Percentiles rank a stretch among this genome's conserved stretches.
Evolutionary conservation across 2,888 invertebrate species (phyloP).

Genomic region (Cheilosia soror): DNA sequence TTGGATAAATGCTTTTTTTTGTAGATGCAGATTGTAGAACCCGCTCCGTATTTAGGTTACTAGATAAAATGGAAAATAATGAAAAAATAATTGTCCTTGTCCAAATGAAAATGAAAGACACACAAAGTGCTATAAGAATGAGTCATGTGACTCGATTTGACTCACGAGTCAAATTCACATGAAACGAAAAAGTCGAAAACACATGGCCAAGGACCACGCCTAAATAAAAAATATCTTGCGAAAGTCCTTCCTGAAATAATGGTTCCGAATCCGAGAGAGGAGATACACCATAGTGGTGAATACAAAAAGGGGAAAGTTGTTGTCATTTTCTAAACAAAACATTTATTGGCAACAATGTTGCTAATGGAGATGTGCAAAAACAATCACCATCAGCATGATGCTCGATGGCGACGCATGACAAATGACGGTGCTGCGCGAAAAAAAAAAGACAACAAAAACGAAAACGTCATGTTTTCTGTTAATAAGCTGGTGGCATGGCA

Average conservation of each 20-base stretch:
- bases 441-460: constrained; percentile 13
- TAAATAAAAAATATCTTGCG: constrained; percentile 71
- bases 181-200: constrained; percentile 1
- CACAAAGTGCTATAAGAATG: neutral
- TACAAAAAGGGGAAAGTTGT: constrained; percentile 15
- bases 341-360: constrained; percentile 59
- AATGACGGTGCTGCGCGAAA: constrained; percentile 19
- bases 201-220: constrained; percentile 76
- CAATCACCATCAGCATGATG: neutral
- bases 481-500: constrained; percentile 49
- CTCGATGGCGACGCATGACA: constrained; percentile 62
- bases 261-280: constrained; percentile 24
- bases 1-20: constrained; percentile 4
- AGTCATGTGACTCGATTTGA: constrained; percentile 29
- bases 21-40: neutral
- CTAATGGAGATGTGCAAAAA: constrained; percentile 50
- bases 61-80: constrained; percentile 19
- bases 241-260: constrained; percentile 56
- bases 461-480: constrained; percentile 32
- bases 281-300: neutral
- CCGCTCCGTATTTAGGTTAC: constrained; percentile 65
- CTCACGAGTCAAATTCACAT: constrained; percentile 28
- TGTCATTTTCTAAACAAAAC: constrained; percentile 53
- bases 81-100: neutral
- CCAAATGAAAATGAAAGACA: constrained; percentile 28